Conservation (phyloP, 1,140 invertebrate genomes). For the Orius laevigatus region DNA sequence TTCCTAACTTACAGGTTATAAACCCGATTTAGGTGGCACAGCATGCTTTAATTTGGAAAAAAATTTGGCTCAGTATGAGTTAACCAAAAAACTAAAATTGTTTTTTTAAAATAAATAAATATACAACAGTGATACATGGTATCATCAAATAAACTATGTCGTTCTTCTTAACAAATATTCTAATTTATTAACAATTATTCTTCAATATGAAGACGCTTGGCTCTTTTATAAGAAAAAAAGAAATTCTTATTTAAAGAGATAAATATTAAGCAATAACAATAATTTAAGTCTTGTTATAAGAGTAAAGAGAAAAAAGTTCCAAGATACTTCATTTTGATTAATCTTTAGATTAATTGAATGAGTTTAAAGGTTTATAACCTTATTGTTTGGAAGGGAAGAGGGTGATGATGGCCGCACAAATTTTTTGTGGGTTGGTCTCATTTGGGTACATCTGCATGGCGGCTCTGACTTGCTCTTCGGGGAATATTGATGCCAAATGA, state of each 20-base stretch:
- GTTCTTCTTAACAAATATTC: slow-evolving; percentile 13
- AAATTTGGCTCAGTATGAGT: not conserved
- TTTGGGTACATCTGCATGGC: slow-evolving; percentile 74
- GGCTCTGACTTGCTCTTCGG: slow-evolving; percentile 67
- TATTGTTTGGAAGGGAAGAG: slow-evolving; percentile 38
- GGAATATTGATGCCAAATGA: slow-evolving; percentile 73
- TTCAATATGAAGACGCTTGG: slow-evolving; percentile 20
- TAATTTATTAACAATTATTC: slow-evolving; percentile 17
- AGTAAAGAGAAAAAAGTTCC: not conserved
- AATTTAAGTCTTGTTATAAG: slow-evolving; percentile 1
- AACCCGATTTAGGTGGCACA: too few relatives aligned
- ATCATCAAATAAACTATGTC: slow-evolving; percentile 13
- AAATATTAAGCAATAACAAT: slow-evolving; percentile 8
- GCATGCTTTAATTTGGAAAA: not conserved
- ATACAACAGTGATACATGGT: slow-evolving; percentile 15
- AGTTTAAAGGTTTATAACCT: slow-evolving; percentile 5
- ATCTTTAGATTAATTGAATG: slow-evolving; percentile 9
- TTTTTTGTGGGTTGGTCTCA: slow-evolving; percentile 70
- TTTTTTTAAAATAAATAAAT: slow-evolving; percentile 9
- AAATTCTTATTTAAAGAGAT: slow-evolving; percentile 14
- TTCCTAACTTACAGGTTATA: too few relatives aligned
- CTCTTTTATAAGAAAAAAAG: slow-evolving; percentile 10
- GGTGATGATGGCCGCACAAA: slow-evolving; percentile 69
- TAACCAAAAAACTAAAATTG: slow-evolving; percentile 1
- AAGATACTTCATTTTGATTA: slow-evolving; percentile 11